Conservation (phyloP, 2,797 vertebrate genomes). For the Pangasius sanitwongsei region DNA sequence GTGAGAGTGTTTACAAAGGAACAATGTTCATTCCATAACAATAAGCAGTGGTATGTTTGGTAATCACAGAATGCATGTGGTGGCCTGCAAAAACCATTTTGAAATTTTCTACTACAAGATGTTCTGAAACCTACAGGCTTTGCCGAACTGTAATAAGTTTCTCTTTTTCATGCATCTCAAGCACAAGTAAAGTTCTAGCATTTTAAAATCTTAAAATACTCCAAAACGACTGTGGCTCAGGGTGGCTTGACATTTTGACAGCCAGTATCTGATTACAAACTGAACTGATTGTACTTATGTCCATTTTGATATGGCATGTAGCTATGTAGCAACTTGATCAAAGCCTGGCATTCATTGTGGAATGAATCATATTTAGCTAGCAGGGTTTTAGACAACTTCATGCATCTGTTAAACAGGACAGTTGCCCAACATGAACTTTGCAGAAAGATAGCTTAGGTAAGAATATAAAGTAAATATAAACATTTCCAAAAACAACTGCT, state of each 20-base stretch:
- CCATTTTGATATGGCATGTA: neutral
- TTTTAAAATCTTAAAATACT: neutral
- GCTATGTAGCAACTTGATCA: neutral
- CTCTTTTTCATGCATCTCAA: neutral
- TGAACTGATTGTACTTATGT: neutral
- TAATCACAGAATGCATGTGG: slow-evolving; percentile 3
- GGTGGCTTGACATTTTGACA: neutral
- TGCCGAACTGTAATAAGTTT: neutral
- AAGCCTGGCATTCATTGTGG: neutral
- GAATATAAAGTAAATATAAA: neutral
- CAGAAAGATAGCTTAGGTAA: neutral
- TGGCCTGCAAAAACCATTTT: neutral
- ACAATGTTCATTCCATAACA: slow-evolving; percentile 8
- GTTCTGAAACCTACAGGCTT: neutral
- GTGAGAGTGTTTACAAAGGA: slow-evolving; percentile 11
- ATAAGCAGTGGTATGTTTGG: neutral
- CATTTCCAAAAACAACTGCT: neutral
- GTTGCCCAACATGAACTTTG: neutral
- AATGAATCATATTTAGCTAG: neutral
- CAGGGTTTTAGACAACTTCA: neutral
- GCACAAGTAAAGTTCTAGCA: neutral
- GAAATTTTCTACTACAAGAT: neutral
- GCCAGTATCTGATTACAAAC: neutral
- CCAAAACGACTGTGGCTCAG: neutral
- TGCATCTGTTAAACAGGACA: neutral